Percentiles rank a stretch among this genome's conserved stretches.
Conservation (phyloP, 2,113 vertebrate species). For the Anarhynchus alexandrinus region DNA sequence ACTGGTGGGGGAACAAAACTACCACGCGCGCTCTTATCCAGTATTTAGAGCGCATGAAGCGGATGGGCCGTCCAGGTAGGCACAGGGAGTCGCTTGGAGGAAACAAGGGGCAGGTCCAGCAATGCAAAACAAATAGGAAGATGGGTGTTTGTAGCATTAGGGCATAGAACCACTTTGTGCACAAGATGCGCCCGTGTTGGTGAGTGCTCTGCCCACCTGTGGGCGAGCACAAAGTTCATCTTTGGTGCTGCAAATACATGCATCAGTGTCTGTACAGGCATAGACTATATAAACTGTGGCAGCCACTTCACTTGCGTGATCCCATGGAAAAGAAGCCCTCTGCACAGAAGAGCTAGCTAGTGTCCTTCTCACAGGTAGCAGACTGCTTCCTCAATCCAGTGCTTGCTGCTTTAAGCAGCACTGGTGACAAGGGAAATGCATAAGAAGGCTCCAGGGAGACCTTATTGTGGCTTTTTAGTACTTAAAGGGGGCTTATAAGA, state of each 20-base stretch:
- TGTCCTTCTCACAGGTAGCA: accelerated
- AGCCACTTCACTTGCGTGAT: accelerated
- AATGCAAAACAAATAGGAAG: background rate
- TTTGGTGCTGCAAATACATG: background rate
- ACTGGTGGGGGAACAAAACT: slow-evolving; percentile 86
- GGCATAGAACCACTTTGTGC: background rate
- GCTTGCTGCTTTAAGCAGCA: background rate
- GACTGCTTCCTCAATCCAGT: background rate
- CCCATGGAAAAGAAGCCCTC: background rate
- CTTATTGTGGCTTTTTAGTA: background rate
- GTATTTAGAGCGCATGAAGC: slow-evolving; percentile 80
- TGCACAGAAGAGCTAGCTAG: background rate
- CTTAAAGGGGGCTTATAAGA: background rate
- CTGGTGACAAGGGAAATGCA: background rate
- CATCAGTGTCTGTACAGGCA: accelerated
- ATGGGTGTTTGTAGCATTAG: accelerated
- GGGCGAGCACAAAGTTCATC: accelerated
- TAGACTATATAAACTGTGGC: accelerated
- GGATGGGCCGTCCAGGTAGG: slow-evolving; percentile 83
- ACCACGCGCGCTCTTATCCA: slow-evolving; percentile 70
- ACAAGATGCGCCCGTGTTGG: accelerated
- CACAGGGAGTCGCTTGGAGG: accelerated
- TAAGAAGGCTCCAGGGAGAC: background rate
- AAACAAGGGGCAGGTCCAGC: background rate
- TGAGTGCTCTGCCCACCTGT: background rate